Percentiles rank a stretch among this genome's conserved stretches.
These are phyloP conservation scores for Diachrysia chrysitis DNA, from an alignment of 2,888 invertebrate species.

Conservation along the genomic window DNA sequence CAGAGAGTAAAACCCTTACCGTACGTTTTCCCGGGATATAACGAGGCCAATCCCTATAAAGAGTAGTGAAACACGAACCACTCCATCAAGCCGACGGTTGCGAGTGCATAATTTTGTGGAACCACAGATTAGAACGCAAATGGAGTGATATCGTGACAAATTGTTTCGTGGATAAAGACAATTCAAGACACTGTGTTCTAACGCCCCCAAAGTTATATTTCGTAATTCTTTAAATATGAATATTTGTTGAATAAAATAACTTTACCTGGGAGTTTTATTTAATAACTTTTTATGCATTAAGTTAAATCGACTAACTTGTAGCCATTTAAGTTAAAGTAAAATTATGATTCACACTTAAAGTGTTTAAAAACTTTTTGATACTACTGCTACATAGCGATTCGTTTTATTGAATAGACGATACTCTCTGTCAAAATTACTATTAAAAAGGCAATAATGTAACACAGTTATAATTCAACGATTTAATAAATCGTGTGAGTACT, in stretches of 20 bases:
- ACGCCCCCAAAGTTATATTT: too few relatives aligned
- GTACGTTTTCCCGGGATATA: slow-evolving; percentile 46
- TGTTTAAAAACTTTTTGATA: neutral
- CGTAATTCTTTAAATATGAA: neutral
- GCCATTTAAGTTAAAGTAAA: neutral
- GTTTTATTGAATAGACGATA: too few relatives aligned
- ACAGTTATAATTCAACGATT: too few relatives aligned
- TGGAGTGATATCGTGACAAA: slow-evolving; percentile 11
- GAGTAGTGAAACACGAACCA: slow-evolving; percentile 64
- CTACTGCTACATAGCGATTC: neutral
- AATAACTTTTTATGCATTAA: neutral
- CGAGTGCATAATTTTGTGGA: slow-evolving; percentile 69
- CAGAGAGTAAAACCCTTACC: slow-evolving; percentile 9
- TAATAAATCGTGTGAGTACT: neutral
- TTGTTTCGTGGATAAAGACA: neutral
- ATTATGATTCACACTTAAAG: neutral
- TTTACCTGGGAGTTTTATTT: neutral
- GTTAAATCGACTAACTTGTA: neutral
- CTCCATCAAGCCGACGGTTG: slow-evolving; percentile 64
- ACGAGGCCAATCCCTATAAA: slow-evolving; percentile 74
- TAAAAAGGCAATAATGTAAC: too few relatives aligned
- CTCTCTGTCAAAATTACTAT: too few relatives aligned
- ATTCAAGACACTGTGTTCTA: neutral
- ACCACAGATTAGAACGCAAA: slow-evolving; percentile 39
- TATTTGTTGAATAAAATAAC: too few relatives aligned